A percentile compares a stretch with the other conserved stretches of the same genome.
These are phyloP conservation scores for Streptopelia turtur DNA, from an alignment of 2,797 vertebrate species.

Conservation along the genomic window DNA sequence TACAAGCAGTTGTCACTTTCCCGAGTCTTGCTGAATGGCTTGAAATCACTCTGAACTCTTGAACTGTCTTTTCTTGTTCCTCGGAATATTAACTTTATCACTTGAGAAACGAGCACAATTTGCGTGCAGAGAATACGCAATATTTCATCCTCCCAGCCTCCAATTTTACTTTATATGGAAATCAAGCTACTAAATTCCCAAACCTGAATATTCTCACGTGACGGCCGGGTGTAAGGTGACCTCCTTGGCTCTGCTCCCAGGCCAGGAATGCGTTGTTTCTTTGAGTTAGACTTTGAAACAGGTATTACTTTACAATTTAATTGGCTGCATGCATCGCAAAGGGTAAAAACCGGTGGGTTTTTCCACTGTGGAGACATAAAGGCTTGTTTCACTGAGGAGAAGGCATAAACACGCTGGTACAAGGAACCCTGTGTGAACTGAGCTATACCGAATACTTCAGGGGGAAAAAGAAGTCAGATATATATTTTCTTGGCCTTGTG, in stretches of 20 bases:
- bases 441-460: slow-evolving; percentile 59
- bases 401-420: slow-evolving; percentile 75
- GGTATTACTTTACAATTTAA: slow-evolving; percentile 77
- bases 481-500: slow-evolving; percentile 49
- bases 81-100: slow-evolving; percentile 7
- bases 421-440: slow-evolving; percentile 77
- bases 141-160: background rate
- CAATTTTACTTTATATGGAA: slow-evolving; percentile 22
- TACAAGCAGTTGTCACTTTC: background rate
- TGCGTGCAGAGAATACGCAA: background rate
- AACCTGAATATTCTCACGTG: slow-evolving; percentile 3
- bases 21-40: background rate
- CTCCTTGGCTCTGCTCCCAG: slow-evolving; percentile 52
- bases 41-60: slow-evolving; percentile 9
- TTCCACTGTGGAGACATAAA: slow-evolving; percentile 73
- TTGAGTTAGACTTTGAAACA: slow-evolving; percentile 72
- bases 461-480: background rate
- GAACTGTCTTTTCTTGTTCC: slow-evolving; percentile 12
- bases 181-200: background rate
- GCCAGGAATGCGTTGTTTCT: slow-evolving; percentile 60
- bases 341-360: slow-evolving; percentile 71
- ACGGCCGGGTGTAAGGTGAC: slow-evolving; percentile 45
- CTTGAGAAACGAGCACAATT: background rate
- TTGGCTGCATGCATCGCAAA: slow-evolving; percentile 72
- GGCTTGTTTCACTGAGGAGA: slow-evolving; percentile 72